Conservation (phyloP, 2,113 vertebrate genomes). For the Candoia aspera region DNA sequence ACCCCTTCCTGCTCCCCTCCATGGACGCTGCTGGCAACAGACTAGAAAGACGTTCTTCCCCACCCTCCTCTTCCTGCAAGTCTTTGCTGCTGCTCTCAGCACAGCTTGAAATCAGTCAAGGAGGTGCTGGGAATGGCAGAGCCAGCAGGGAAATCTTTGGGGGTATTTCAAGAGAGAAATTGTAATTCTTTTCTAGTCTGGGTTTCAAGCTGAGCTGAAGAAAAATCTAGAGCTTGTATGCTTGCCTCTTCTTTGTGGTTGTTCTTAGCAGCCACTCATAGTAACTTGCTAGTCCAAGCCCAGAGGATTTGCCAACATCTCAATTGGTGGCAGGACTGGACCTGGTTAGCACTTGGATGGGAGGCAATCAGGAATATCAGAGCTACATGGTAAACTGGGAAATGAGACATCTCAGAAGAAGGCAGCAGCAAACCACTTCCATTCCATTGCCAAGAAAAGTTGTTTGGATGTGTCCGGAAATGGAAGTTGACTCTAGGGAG, state of each 20-base stretch:
- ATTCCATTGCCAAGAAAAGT: not conserved
- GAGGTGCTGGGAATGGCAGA: not conserved
- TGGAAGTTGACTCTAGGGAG: not conserved
- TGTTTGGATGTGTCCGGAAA: not conserved
- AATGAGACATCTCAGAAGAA: not conserved
- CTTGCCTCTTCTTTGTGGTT: not conserved
- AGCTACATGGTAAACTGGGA: not conserved
- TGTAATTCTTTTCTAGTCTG: not conserved
- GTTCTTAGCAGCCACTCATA: not conserved
- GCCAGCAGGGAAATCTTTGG: not conserved
- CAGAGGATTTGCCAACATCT: not conserved
- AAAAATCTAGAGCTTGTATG: not conserved
- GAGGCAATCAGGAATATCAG: not conserved
- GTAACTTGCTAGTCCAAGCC: not conserved
- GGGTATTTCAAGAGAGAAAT: not conserved
- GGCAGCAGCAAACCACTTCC: not conserved
- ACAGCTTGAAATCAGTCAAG: not conserved
- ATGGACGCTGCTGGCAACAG: not conserved
- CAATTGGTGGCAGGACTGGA: not conserved
- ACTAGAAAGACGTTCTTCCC: not conserved
- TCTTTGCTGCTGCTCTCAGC: not conserved
- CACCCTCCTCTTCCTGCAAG: not conserved
- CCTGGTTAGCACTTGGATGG: not conserved
- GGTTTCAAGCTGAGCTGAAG: not conserved
- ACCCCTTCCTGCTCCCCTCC: not conserved